Evolutionary conservation across 2,113 vertebrate species (phyloP).

Genomic region (Nothoprocta perdicaria): DNA sequence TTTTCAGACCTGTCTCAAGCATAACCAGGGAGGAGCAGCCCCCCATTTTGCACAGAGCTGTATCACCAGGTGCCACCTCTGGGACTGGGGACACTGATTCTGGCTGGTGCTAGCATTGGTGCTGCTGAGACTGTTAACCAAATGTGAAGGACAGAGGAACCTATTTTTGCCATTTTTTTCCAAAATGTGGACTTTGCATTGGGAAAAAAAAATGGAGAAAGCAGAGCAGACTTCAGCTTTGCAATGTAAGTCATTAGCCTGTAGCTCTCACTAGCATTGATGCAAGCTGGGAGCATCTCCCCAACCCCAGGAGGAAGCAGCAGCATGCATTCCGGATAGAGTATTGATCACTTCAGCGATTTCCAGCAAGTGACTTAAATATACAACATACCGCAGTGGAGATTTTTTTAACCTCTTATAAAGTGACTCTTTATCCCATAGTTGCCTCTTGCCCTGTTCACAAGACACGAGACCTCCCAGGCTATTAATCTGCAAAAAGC

Average conservation of each 20-base stretch:
- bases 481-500: conserved; percentile 56
- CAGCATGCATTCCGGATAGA: background rate
- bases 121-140: background rate
- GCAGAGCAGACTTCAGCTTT: background rate
- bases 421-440: conserved; percentile 21
- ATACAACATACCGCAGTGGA: background rate
- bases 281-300: background rate
- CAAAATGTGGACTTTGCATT: too few relatives aligned
- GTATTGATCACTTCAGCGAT: background rate
- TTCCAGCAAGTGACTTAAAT: conserved; percentile 32
- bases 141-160: background rate
- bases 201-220: too few relatives aligned
- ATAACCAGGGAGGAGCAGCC: background rate
- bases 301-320: background rate
- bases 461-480: conserved; percentile 19
- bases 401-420: conserved; percentile 4
- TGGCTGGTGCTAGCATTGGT: accelerated
- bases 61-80: background rate
- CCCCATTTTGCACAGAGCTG: background rate
- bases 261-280: background rate
- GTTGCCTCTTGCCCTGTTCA: conserved; percentile 40
- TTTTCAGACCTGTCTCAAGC: background rate
- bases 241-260: background rate
- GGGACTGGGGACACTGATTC: background rate
- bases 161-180: too few relatives aligned